Percentiles rank a stretch among this genome's conserved stretches.
Conservation (phyloP, 1,140 invertebrate genomes). For the Proctacanthus coquilletti region DNA sequence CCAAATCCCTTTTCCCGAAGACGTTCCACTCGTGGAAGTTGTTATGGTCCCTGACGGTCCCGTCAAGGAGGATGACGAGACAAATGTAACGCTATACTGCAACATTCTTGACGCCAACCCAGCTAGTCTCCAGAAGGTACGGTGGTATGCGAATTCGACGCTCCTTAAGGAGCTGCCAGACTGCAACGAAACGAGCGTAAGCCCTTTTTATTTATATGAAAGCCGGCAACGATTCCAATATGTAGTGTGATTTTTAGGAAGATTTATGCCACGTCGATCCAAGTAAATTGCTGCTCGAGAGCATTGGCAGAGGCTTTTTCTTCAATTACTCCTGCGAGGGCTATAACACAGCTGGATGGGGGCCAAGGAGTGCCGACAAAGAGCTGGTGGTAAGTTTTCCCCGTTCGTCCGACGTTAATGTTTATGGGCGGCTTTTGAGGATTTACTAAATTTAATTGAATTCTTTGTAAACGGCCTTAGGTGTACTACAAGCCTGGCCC, state of each 20-base stretch:
- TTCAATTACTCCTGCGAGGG: constrained; percentile 87
- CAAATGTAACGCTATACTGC: constrained; percentile 69
- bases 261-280: constrained; percentile 69
- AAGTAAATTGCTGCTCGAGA: constrained; percentile 62
- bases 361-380: constrained; percentile 50
- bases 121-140: constrained; percentile 43
- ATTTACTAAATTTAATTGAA: not conserved
- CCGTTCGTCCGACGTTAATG: too few relatives aligned
- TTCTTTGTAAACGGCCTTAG: constrained; percentile 10
- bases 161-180: constrained; percentile 72
- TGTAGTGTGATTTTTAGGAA: constrained; percentile 13
- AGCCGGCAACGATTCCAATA: constrained; percentile 1
- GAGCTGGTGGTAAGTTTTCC: constrained; percentile 35
- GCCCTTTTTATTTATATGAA: constrained; percentile 1
- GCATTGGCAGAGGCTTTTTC: constrained; percentile 67
- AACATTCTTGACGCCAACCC: constrained; percentile 57
- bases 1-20: constrained; percentile 30
- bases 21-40: constrained; percentile 59
- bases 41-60: constrained; percentile 57
- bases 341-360: constrained; percentile 73
- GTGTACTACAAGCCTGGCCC: constrained; percentile 52
- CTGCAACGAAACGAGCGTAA: constrained; percentile 32
- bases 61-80: constrained; percentile 60
- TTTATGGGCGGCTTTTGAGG: not conserved
- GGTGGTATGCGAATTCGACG: constrained; percentile 71